Base-by-base conservation (phyloP, 2,113 vertebrate genomes). In the Gallinago paraguaiae region DNA sequence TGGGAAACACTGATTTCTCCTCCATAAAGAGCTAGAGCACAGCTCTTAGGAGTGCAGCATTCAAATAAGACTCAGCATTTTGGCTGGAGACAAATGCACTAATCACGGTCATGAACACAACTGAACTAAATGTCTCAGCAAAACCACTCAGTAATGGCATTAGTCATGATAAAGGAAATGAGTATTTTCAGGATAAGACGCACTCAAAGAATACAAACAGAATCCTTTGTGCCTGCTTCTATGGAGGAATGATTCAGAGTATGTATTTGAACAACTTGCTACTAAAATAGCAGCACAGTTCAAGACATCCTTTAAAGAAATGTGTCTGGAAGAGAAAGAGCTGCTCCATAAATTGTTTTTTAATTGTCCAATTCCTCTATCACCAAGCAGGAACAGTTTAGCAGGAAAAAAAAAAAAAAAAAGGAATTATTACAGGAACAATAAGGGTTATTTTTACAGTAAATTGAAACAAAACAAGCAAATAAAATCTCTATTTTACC, bases 51-150 rank as follows among this genome's bases (percentile, higher is more conserved):
- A 79, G 53, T 39, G 31, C 69, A 85, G 69, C 53, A 72, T 70
- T 92, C 78, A 93, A 92, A 89, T 33, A 84, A 88, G 83, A 89
- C 93, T 94, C 96, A 96, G 88, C 96, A 87, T 92, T 96, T 96
- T 91, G 91, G 50, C 91, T 80, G 45, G 65, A 96, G 86, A 96
- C 77, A 96, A 96, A 96, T 59, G 74, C 92, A 80, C 77, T 96
- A 91, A 96, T 92, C 92, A 92, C 0, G 0, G 86, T 67, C 82
- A 82, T 69, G 80, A 89, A 89, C 85, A 85, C 69, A 82, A 60
- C 86, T 89, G 90, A 96, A 92, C 74, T 72, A 84, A 92, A 78
- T 68, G 74, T 39, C 95, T 96, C 91, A 93, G 88, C 95, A 96
- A 94, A 95, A 95, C 83, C 77, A 68, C 90, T 91, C 80, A 69